phyloP scores from a whole-genome alignment of 2,113 vertebrate species.

The Phodopus roborovskii region DNA sequence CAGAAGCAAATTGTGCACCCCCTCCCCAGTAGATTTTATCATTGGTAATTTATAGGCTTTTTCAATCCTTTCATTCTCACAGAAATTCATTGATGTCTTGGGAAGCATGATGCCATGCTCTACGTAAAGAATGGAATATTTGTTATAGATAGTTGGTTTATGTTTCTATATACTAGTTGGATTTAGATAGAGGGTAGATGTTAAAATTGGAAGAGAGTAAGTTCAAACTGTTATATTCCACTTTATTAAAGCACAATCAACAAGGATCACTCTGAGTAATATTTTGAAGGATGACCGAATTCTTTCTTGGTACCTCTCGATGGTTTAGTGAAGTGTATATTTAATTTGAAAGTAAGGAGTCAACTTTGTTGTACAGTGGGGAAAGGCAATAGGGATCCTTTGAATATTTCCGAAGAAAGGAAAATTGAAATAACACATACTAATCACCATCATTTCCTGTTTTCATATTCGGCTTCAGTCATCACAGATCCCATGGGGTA shows the following conservation, averaged over 20 bases:
- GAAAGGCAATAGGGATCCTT: not conserved
- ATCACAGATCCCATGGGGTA: not conserved
- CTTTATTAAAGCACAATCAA: not conserved
- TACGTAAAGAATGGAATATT: not conserved
- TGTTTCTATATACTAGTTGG: not conserved
- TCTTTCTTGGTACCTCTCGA: not conserved
- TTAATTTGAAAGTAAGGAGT: conserved; percentile 27
- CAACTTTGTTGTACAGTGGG: not conserved
- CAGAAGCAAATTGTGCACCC: not conserved
- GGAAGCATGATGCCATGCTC: not conserved
- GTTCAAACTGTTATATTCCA: not conserved
- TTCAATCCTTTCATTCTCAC: not conserved
- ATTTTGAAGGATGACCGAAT: not conserved
- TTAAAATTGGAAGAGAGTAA: not conserved
- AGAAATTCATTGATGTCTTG: conserved; percentile 23
- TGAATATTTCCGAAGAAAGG: not conserved
- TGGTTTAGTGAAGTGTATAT: conserved; percentile 13
- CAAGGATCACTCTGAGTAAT: conserved; percentile 6
- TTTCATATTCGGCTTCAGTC: not conserved
- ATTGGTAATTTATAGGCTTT: not conserved
- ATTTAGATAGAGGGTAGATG: not conserved
- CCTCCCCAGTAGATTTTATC: not conserved
- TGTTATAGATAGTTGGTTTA: not conserved
- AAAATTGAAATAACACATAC: not conserved
- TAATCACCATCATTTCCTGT: not conserved